Evolutionary conservation across 2,888 invertebrate species (phyloP).

Genomic region (Tribolium freemani): DNA sequence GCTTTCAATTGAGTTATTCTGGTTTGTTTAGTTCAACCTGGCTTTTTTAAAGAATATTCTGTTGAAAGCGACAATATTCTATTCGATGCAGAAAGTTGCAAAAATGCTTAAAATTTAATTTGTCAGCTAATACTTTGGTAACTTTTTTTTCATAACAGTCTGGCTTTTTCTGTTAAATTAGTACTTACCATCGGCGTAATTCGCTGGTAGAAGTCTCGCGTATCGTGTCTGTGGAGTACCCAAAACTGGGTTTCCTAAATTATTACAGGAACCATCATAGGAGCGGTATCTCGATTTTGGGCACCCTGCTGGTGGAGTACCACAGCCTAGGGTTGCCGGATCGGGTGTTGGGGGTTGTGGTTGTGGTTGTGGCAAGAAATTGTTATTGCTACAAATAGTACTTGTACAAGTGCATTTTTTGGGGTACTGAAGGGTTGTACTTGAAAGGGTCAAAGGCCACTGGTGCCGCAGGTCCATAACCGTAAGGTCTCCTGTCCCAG

Average conservation of each 20-base stretch:
- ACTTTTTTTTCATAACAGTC: no score
- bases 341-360: constrained; percentile 64
- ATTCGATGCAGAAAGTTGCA: no score
- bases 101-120: no score
- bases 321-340: constrained; percentile 70
- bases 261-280: constrained; percentile 96
- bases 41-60: no score
- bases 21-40: no score
- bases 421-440: neutral
- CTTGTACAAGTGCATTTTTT: neutral
- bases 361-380: constrained; percentile 15
- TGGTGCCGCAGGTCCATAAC: neutral
- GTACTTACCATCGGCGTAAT: constrained; percentile 78
- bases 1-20: no score
- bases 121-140: no score
- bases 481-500: neutral
- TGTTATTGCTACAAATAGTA: neutral
- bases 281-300: constrained; percentile 78
- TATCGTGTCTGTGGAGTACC: constrained; percentile 85
- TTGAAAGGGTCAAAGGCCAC: neutral
- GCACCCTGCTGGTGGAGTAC: constrained; percentile 69
- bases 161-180: no score
- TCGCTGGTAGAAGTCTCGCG: constrained; percentile 74
- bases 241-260: constrained; percentile 84
- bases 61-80: no score